Evolutionary conservation across 2,888 invertebrate species (phyloP).

Genomic region (Ophonus ardosiacus): DNA sequence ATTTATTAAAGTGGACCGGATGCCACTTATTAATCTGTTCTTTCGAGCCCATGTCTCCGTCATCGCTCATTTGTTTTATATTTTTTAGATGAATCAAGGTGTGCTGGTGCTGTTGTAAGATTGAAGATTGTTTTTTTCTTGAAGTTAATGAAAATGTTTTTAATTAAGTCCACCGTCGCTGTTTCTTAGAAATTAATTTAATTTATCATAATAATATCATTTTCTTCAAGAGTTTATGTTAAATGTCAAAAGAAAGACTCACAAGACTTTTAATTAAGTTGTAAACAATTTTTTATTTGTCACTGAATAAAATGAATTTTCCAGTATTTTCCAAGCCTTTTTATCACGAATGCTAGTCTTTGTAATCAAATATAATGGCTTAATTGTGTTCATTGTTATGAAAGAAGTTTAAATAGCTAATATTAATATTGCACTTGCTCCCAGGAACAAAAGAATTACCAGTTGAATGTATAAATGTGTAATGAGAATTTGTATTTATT

Average conservation of each 20-base stretch:
- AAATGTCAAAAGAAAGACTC: background rate
- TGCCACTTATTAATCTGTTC: slow-evolving; percentile 55
- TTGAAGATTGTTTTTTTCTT: background rate
- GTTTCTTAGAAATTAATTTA: slow-evolving; percentile 22
- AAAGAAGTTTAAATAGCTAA: slow-evolving; percentile 7
- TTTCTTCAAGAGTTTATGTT: slow-evolving; percentile 7
- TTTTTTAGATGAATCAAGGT: slow-evolving; percentile 18
- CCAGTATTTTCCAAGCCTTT: background rate
- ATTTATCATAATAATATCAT: slow-evolving; percentile 38
- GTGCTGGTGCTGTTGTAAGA: slow-evolving; percentile 27
- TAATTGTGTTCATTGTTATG: slow-evolving; percentile 18
- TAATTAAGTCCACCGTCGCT: slow-evolving; percentile 23
- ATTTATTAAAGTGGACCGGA: slow-evolving; percentile 61
- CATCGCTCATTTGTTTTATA: slow-evolving; percentile 28
- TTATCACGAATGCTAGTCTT: background rate
- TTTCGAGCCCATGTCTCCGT: slow-evolving; percentile 34
- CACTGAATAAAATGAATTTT: background rate
- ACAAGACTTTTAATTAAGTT: slow-evolving; percentile 28
- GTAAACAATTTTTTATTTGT: slow-evolving; percentile 21
- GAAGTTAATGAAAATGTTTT: slow-evolving; percentile 40
- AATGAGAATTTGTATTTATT: slow-evolving; percentile 4
- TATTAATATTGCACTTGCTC: slow-evolving; percentile 5
- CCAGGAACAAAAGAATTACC: slow-evolving; percentile 2
- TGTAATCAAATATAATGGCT: slow-evolving; percentile 7
- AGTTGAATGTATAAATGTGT: background rate